Evolutionary conservation across 2,797 vertebrate genomes (phyloP), one percentile per base, ranked within the genome.

Genomic region (Sebastes paucispinis): DNA sequence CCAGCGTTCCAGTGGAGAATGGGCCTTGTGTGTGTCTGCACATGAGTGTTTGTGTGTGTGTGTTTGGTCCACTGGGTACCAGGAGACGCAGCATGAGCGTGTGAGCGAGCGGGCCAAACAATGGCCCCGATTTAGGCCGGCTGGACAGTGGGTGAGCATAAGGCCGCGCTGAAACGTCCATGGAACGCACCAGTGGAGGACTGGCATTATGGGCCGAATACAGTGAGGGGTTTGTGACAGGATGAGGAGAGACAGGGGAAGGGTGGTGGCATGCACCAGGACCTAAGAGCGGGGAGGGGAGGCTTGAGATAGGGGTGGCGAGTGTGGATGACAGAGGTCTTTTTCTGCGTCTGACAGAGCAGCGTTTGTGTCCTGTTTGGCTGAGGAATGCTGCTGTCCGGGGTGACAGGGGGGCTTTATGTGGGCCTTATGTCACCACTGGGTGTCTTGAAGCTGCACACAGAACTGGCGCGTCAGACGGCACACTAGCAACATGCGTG

Each of bases 121-220:
- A 96, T 95, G 94, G 85, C 83, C 43, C 78, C 50, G 77, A 93
- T 96, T 95, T 95, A 94, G 85, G 34, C 75, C 52, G 75, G 82
- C 88, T 69, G 84, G 90, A 76, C 88, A 93, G 94, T 93, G 93
- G 93, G 93, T 84, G 93, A 91, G 88, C 88, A 92, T 92, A 90
- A 92, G 94, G 90, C 94, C 74, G 84, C 89, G 85, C 92, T 90
- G 86, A 94, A 94, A 88, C 84, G 89, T 93, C 93, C 90, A 82
- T 88, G 93, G 94, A 95, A 94, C 94, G 92, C 91, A 86, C 85
- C 89, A 94, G 94, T 91, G 93, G 96, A 94, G 95, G 95, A 95
- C 91, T 92, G 92, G 85, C 92, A 94, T 94, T 94, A 92, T 92
- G 81, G 91, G 77, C 66, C 50, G 91, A 94, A 94, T 86, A 95